Evolutionary conservation across 2,888 invertebrate genomes (phyloP).

Genomic region (Dynastes tityus): DNA sequence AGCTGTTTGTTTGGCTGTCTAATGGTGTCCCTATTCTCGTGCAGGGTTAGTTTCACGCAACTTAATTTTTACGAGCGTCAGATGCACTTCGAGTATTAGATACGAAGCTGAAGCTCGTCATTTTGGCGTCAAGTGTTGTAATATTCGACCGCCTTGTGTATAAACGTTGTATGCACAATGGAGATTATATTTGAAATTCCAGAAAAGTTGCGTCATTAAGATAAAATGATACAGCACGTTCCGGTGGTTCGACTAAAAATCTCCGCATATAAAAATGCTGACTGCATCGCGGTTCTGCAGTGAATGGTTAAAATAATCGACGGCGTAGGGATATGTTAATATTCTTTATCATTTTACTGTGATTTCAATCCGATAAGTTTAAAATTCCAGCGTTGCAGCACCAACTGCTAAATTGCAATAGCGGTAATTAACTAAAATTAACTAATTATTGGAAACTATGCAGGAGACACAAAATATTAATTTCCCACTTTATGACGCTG

Average conservation of each 20-base stretch:
- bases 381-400: too few relatives aligned
- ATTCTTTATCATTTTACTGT: too few relatives aligned
- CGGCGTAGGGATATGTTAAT: too few relatives aligned
- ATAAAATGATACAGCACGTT: conserved; percentile 31
- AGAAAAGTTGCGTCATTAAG: conserved; percentile 28
- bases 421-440: too few relatives aligned
- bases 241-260: conserved; percentile 25
- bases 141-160: conserved; percentile 11
- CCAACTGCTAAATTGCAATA: too few relatives aligned
- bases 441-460: too few relatives aligned
- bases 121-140: conserved; percentile 15
- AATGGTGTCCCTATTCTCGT: background rate
- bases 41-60: background rate
- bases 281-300: conserved; percentile 14
- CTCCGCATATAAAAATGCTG: conserved; percentile 18
- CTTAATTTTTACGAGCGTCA: conserved; percentile 38
- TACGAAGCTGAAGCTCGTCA: conserved; percentile 6
- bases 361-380: too few relatives aligned
- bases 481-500: too few relatives aligned
- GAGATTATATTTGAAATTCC: conserved; percentile 36
- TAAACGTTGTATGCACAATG: conserved; percentile 5
- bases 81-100: conserved; percentile 25
- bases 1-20: background rate
- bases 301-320: background rate
- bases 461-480: too few relatives aligned